Base-by-base conservation (phyloP, 2,888 invertebrate species). In the Holacanthella duospinosa region DNA sequence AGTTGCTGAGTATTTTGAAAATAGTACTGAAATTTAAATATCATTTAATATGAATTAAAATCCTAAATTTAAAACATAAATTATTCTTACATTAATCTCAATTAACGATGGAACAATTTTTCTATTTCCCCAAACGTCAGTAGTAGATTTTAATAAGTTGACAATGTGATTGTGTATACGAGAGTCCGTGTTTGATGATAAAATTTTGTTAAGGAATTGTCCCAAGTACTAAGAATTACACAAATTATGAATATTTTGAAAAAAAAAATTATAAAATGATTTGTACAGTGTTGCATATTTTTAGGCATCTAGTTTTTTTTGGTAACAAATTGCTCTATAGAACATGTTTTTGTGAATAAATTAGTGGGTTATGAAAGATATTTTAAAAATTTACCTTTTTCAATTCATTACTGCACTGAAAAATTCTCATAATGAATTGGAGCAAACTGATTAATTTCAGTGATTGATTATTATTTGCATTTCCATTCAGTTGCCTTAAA, bases 401-500 rank as follows among this genome's bases (percentile, higher is more conserved):
- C 9, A 92, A 81, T 0, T 87, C 81, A 77, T 91, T 89, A 71
- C 87, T 86, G 0, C 95, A 93, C 75, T 91, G 90, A 80, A 94
- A 48, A 21, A 48, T 48, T 21, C 48, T 48, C 48, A 48, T 48
- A 4, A 48, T 21, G 21, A 48, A 48, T 21, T 48, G 48, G 12
- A 48, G 21, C 4, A 48, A 21, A 9, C 16, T 48, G n/a, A 48
- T 48, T 21, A 93, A 84, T 62, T 89, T 83, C 74, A 92, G 88
- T 1, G 87, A 84, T 80, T 88, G 87, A 68, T 93, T 93, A 1
- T 84, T 79, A 66, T 85, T 87, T 0, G 94, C 93, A 76, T 93
- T 93, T 72, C 90, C 91, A 19, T 90, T 93, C 54, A 88, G 85
- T 79, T 92, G 91, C 73, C 93, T 80, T 74, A 92, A 88, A 73